Conservation (phyloP, 2,797 vertebrate species). For the Sardinella longiceps region DNA sequence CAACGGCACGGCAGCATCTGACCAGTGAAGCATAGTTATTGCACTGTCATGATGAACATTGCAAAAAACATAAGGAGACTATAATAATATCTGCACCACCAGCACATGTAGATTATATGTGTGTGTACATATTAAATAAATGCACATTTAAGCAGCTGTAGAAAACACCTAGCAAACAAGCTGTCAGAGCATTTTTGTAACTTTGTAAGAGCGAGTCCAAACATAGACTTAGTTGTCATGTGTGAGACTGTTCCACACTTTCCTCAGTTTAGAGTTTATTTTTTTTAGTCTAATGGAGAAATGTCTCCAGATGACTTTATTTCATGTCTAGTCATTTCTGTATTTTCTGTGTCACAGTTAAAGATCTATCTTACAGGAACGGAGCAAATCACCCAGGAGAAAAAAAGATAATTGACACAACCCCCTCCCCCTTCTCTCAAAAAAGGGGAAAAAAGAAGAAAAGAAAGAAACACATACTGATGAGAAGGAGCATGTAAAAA, state of each 20-base stretch:
- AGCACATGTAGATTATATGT: not conserved
- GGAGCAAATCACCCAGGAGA: not conserved
- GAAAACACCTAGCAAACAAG: not conserved
- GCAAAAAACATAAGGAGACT: not conserved
- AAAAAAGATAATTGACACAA: not conserved
- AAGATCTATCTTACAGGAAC: not conserved
- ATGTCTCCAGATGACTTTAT: not conserved
- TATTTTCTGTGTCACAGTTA: not conserved
- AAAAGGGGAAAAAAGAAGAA: not conserved
- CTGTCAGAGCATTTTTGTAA: not conserved
- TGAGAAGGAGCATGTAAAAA: not conserved
- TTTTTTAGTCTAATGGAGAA: not conserved
- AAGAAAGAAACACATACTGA: no score
- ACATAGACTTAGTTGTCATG: not conserved
- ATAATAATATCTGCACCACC: not conserved
- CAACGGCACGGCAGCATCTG: not conserved
- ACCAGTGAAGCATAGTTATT: not conserved
- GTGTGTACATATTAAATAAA: not conserved
- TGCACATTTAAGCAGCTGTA: not conserved
- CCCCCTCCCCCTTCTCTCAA: no score
- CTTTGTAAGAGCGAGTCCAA: not conserved
- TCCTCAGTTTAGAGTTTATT: no score
- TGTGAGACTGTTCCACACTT: no score
- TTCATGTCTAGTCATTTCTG: not conserved
- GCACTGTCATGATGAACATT: not conserved